phyloP scores from a whole-genome alignment of 2,113 vertebrate species.

The Bettongia penicillata region DNA sequence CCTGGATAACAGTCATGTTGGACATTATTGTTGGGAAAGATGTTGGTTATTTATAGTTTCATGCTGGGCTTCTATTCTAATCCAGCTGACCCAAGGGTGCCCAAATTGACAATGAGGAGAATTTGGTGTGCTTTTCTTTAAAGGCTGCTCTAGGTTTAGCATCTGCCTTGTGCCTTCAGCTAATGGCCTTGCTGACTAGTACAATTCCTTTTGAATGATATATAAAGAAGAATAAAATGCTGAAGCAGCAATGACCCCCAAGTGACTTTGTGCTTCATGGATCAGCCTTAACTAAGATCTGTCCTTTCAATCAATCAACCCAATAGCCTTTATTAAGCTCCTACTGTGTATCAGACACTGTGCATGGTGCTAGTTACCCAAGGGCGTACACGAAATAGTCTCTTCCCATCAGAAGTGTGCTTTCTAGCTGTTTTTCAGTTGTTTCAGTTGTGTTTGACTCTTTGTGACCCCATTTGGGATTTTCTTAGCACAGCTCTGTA shows the following conservation, averaged over 20 bases:
- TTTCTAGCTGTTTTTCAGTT: background rate
- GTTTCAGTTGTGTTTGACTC: too few relatives aligned
- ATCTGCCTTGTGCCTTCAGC: background rate
- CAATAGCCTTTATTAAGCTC: background rate
- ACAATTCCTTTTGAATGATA: background rate
- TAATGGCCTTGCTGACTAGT: background rate
- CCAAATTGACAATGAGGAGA: background rate
- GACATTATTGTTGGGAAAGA: background rate
- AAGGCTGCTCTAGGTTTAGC: background rate
- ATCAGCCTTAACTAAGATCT: background rate
- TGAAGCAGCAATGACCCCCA: background rate
- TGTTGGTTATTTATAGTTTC: background rate
- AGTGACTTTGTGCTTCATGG: background rate
- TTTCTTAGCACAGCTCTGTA: too few relatives aligned
- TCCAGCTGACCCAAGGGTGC: background rate
- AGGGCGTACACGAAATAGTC: background rate
- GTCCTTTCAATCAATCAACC: background rate
- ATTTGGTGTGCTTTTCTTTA: background rate
- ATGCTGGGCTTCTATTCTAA: background rate
- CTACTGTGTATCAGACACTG: background rate
- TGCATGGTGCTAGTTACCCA: background rate
- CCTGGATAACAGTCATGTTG: background rate
- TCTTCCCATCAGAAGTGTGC: background rate
- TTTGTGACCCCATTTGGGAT: too few relatives aligned
- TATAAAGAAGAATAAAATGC: background rate